Conservation (phyloP, 2,797 vertebrate genomes). For the Lycodopsis pacificus region DNA sequence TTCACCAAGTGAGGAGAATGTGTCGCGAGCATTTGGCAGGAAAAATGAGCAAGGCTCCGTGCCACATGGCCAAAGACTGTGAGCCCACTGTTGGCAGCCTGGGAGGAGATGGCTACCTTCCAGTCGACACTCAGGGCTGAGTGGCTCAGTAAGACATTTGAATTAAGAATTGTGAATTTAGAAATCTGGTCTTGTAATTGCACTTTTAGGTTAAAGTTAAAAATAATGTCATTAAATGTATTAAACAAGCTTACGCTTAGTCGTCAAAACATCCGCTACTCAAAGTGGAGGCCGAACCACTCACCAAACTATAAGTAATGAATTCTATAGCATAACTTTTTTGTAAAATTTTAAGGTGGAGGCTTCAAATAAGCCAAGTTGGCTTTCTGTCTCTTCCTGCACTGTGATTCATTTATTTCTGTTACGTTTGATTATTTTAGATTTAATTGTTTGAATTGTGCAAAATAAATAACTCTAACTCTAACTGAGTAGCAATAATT, state of each 20-base stretch:
- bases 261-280: not conserved
- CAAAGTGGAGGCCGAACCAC: not conserved
- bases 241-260: not conserved
- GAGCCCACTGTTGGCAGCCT: constrained; percentile 76
- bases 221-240: constrained; percentile 22
- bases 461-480: no score
- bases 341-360: no score
- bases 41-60: constrained; percentile 70
- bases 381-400: no score
- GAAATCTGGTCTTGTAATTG: constrained; percentile 41
- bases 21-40: constrained; percentile 74
- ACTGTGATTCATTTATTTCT: no score
- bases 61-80: constrained; percentile 81
- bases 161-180: constrained; percentile 57
- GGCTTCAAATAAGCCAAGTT: no score
- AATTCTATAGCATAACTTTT: not conserved
- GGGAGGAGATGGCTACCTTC: constrained; percentile 71
- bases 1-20: constrained; percentile 69
- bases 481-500: not conserved
- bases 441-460: no score
- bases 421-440: no score
- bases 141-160: constrained; percentile 49
- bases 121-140: constrained; percentile 67
- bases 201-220: constrained; percentile 35
- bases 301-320: not conserved